Evolutionary conservation across 2,797 vertebrate genomes (phyloP).

Genomic region (Alcedo atthis): DNA sequence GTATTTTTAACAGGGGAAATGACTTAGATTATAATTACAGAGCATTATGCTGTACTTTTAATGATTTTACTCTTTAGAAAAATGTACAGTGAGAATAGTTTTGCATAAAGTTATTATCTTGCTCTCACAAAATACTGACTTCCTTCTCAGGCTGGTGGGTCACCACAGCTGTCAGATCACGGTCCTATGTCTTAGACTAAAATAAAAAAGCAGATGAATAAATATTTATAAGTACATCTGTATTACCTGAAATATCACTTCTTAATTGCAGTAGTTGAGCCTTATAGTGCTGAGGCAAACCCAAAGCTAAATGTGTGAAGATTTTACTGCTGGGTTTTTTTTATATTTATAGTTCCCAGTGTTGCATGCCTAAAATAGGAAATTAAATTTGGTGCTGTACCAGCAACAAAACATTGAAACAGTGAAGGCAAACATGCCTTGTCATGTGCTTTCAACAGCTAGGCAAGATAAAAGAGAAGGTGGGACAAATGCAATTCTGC

Average conservation of each 20-base stretch:
- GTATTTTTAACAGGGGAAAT: slow-evolving; percentile 64
- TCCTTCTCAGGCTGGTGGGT: background rate
- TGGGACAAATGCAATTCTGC: background rate
- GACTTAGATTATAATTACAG: slow-evolving; percentile 48
- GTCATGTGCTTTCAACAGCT: background rate
- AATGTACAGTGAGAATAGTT: slow-evolving; percentile 27
- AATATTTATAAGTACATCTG: background rate
- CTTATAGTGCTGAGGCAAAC: background rate
- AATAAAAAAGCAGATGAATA: background rate
- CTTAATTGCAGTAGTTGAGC: background rate
- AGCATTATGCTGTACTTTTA: slow-evolving; percentile 43
- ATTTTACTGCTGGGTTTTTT: background rate
- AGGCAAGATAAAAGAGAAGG: background rate
- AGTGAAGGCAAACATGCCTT: background rate
- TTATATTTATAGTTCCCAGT: background rate
- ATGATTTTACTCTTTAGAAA: slow-evolving; percentile 48
- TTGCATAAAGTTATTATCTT: slow-evolving; percentile 35
- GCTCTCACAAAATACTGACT: background rate
- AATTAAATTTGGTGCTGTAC: background rate
- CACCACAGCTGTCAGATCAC: background rate
- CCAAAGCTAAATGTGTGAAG: background rate
- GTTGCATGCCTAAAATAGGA: background rate
- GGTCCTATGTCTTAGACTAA: background rate
- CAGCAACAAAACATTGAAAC: background rate
- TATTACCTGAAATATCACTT: background rate